Base-by-base conservation (phyloP, 2,113 vertebrate genomes). In the Romanogobio albipinnatus region DNA sequence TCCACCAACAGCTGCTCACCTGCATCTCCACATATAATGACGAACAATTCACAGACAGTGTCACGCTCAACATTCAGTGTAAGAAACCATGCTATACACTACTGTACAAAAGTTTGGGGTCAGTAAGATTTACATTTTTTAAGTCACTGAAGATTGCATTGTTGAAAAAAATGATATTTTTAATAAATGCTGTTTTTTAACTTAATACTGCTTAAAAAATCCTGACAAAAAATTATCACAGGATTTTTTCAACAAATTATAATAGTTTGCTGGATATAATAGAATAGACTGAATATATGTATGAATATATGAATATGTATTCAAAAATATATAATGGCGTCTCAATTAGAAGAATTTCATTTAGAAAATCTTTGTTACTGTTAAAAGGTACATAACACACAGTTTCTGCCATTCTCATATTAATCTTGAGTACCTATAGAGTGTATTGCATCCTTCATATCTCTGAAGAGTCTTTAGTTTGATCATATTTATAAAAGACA, bases 1-100 rank as follows among this genome's bases (percentile, higher is more conserved):
- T 95, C 0, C 97, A 99, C 81, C 93, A 89, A 26, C 96, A 99
- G 89, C 93, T 91, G 43, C 96, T 99, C 77, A 95, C 94, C 73
- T 99, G 98, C 0, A 92, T 99, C 36, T 96, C 97, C 90, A 96
- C 95, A 33, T 98, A 99, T 92, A 97, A 97, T 71, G 93, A 95
- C 56, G 97, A 99, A 76, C 94, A 96, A 45, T 92, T 89, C 88
- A 97, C 93, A 0, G 96, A 98, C 62, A 97, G 95, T 70, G 95
- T 97, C 79, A 97, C 94, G 45, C 96, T 99, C 83, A 96, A 96
- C 0, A 95, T 99, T 87, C 97, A 97, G 90, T 99, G 98, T 99
- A 93, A 96, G 96, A 66, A 81, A 62, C 7, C 66, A 11, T 11
- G 1, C n/a, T 77, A 5, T 22, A 45, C 1, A 76, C 10, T 53